These are phyloP conservation scores for Neotoma lepida DNA, from an alignment of 2,113 vertebrate genomes.

Conservation along the genomic window DNA sequence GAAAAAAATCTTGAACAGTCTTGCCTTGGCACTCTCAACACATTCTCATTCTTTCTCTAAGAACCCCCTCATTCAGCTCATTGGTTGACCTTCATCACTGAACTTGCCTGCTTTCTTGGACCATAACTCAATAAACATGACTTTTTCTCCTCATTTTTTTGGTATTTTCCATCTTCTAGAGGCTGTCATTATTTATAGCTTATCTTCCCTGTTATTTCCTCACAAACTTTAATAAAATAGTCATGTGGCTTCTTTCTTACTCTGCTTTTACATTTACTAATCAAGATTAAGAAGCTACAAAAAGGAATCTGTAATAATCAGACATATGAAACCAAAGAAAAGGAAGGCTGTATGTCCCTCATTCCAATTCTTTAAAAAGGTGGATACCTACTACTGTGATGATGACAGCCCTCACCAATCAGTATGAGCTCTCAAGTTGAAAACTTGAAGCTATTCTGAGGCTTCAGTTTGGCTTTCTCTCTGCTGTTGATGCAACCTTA, in stretches of 20 bases:
- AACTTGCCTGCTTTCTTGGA: background rate
- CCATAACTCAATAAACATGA: background rate
- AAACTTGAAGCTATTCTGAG: rapidly evolving
- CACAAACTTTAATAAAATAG: background rate
- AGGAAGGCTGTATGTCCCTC: background rate
- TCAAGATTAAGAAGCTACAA: background rate
- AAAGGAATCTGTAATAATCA: background rate
- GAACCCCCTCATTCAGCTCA: too few relatives aligned
- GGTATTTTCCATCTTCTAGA: background rate
- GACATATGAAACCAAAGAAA: background rate
- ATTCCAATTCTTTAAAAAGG: background rate
- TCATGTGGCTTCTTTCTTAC: background rate
- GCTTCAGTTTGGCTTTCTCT: background rate
- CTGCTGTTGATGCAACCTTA: background rate
- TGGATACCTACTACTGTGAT: background rate
- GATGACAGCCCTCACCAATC: background rate
- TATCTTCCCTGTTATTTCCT: background rate
- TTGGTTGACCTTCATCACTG: background rate
- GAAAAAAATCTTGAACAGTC: background rate
- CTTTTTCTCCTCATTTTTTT: background rate
- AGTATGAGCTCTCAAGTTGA: background rate
- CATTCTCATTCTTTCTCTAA: background rate
- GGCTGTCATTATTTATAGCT: background rate
- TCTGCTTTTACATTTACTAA: background rate
- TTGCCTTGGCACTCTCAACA: background rate